Evolutionary conservation across 2,888 invertebrate species (phyloP).

Genomic region (Drosophila melanosoma): DNA sequence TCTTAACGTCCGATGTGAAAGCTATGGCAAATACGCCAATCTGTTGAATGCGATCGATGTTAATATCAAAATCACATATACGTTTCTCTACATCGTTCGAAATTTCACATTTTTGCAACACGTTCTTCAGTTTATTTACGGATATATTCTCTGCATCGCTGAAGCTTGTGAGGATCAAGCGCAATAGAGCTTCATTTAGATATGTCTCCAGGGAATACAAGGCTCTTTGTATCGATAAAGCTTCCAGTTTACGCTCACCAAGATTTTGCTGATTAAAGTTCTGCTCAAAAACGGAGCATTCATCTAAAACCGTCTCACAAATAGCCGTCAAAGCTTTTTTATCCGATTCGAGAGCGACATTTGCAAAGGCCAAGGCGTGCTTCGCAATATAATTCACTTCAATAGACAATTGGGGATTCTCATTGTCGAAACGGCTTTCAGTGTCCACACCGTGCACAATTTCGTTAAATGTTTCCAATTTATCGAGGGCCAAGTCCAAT

Average conservation of each 20-base stretch:
- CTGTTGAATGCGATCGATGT: conserved; percentile 83
- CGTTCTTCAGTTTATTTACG: conserved; percentile 66
- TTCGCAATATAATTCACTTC: conserved; percentile 76
- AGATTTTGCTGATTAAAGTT: conserved; percentile 68
- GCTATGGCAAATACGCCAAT: conserved; percentile 83
- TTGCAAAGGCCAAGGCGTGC: conserved; percentile 82
- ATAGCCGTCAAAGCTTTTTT: conserved; percentile 81
- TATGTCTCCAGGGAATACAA: conserved; percentile 80
- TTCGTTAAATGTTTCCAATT: conserved; percentile 73
- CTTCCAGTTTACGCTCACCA: conserved; percentile 79
- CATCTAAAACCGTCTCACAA: conserved; percentile 80
- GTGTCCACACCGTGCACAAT: conserved; percentile 28
- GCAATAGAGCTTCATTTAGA: conserved; percentile 82
- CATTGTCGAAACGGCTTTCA: conserved; percentile 2
- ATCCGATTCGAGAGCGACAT: conserved; percentile 79
- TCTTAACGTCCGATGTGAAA: conserved; percentile 78
- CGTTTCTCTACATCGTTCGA: conserved; percentile 62
- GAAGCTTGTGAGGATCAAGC: conserved; percentile 77
- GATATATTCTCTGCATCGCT: conserved; percentile 74
- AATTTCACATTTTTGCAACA: conserved; percentile 42
- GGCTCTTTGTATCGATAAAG: conserved; percentile 79
- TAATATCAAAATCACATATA: conserved; percentile 82
- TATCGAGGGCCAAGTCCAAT: conserved; percentile 77
- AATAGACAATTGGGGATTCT: conserved; percentile 68
- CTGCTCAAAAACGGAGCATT: conserved; percentile 78